Evolutionary conservation across 1,140 invertebrate species (phyloP), one percentile per base, ranked within the genome.

Genomic region (Euura saliciscinereae): DNA sequence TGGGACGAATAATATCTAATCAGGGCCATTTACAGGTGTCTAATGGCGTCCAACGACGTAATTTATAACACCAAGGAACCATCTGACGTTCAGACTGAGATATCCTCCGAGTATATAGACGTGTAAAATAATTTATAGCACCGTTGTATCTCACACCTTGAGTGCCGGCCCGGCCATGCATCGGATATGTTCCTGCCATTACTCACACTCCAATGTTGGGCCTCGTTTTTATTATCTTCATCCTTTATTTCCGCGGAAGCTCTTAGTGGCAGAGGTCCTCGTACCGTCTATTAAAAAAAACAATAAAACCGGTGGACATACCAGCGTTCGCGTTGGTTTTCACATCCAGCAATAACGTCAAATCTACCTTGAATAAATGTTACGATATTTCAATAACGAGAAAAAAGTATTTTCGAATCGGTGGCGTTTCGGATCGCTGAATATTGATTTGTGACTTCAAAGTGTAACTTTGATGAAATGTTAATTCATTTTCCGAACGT

Each of bases 91-190:
- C 13, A 28, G 66, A 4, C 43, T 11, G 43, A 8, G 43, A 67
- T 28, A 67, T 44, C 28, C 8, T 42, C 28, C 66, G 11, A 11
- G 66, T 67, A 44, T 59, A 44, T 67, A 67, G 28, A 67, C 66
- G 13, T 44, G 66, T 67, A 28, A 67, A 67, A 67, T 67, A 67
- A 67, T 67, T 67, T 67, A 67, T 67, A 67, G 66, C 28, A 8
- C 66, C 28, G 66, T 67, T 67, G 66, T 67, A 67, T 67, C 66
- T 67, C 10, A 67, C 66, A 67, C 66, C 66, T 67, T 42, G 66
- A 67, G 66, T 67, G 66, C 66, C 11, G 43, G 43, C 28, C 10
- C 66, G 66, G 66, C 66, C 28, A 42, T 67, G 43, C 66, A 42
- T 67, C 66, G 28, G 42, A 67, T 42, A 43, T 28, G 66, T 67